Evolutionary conservation across 2,113 vertebrate species (phyloP).

Genomic region (Ceyx cyanopectus): DNA sequence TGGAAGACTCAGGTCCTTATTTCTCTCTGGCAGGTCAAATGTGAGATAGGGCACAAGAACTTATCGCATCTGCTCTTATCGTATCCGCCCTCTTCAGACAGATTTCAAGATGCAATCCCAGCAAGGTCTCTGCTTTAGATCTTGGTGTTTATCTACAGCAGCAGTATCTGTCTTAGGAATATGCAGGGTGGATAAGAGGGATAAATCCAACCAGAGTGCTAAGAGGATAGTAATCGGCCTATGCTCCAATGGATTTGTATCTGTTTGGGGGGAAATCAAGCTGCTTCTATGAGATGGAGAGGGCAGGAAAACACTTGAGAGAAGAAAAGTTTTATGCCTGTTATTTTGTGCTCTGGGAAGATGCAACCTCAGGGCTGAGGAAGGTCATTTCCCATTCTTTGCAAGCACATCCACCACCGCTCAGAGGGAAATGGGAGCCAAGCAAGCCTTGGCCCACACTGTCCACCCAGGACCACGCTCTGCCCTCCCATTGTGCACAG

Average conservation of each 20-base stretch:
- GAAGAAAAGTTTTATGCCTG: neutral
- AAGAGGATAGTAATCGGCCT: slow-evolving; percentile 12
- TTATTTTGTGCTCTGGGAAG: neutral
- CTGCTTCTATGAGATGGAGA: neutral
- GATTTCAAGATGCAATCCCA: slow-evolving; percentile 10
- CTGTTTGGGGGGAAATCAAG: neutral
- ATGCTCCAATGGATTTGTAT: neutral
- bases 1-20: neutral
- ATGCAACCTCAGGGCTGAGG: neutral
- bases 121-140: slow-evolving; percentile 40
- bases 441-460: rapidly evolving
- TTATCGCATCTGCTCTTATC: neutral
- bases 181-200: neutral
- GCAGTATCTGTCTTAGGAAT: slow-evolving; percentile 24
- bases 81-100: neutral
- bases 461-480: rapidly evolving
- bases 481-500: neutral
- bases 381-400: neutral
- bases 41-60: neutral
- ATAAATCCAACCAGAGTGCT: neutral
- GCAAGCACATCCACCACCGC: rapidly evolving
- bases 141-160: slow-evolving; percentile 1
- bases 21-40: neutral
- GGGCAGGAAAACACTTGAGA: neutral
- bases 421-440: rapidly evolving